phyloP scores from a whole-genome alignment of 2,797 vertebrate species.

The Anomalospiza imberbis region DNA sequence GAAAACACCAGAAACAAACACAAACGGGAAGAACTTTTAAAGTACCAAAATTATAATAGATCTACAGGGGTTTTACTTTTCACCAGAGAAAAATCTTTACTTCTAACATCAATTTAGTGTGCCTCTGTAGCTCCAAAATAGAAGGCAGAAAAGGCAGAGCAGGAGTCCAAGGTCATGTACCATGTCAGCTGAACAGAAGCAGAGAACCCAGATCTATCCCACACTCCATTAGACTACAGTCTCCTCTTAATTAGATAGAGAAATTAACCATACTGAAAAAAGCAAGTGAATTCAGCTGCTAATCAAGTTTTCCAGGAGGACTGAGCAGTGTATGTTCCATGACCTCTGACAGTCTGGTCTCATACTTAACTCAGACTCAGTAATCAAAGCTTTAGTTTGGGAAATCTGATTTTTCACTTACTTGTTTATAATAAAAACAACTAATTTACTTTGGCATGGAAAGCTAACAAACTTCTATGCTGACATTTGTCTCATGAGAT shows the following conservation, averaged over 20 bases:
- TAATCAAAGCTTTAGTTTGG: neutral
- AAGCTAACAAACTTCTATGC: neutral
- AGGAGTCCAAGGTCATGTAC: slow-evolving; percentile 37
- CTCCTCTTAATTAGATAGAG: neutral
- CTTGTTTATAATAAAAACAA: neutral
- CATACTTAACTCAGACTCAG: neutral
- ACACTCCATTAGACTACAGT: neutral
- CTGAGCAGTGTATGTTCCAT: neutral
- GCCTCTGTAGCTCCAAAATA: neutral
- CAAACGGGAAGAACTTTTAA: neutral
- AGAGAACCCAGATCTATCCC: neutral
- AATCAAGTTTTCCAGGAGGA: neutral
- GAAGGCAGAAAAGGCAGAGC: neutral
- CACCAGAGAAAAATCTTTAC: neutral
- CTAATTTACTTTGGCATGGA: neutral
- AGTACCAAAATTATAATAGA: neutral
- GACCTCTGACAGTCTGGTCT: neutral
- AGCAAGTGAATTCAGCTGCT: neutral
- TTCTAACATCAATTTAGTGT: neutral
- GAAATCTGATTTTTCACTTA: neutral
- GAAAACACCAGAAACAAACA: neutral
- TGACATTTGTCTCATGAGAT: neutral
- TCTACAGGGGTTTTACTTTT: neutral
- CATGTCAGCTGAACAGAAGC: neutral
- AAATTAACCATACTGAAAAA: slow-evolving; percentile 17